Percentiles rank a stretch among this genome's conserved stretches.
phyloP scores from a whole-genome alignment of 23 tunicate genomes.

The Clavelina lepadiformis region DNA sequence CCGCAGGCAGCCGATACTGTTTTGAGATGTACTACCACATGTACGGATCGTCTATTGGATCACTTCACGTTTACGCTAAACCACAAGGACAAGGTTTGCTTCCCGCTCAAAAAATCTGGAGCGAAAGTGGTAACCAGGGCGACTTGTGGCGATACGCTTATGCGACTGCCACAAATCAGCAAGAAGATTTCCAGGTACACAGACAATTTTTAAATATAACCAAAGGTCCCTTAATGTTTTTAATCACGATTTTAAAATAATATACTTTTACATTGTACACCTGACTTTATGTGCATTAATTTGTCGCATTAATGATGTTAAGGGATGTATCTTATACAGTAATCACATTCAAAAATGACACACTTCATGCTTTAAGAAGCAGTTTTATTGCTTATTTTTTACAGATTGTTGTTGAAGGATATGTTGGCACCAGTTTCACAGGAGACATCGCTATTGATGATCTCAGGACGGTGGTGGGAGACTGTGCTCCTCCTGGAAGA shows the following conservation, averaged over 20 bases:
- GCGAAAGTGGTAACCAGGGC: slow-evolving; percentile 75
- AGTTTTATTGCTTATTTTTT: slow-evolving; percentile 3
- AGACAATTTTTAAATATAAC: too few species aligned
- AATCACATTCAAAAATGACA: neutral
- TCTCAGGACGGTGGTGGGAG: slow-evolving; percentile 43
- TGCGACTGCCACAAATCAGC: slow-evolving; percentile 26
- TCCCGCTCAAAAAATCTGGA: slow-evolving; percentile 42
- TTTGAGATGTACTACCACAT: slow-evolving; percentile 88
- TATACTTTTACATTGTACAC: too few species aligned
- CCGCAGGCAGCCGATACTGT: slow-evolving; percentile 75
- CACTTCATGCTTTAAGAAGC: neutral
- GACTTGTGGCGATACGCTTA: slow-evolving; percentile 74
- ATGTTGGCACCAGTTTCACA: slow-evolving; percentile 51
- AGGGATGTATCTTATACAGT: too few species aligned
- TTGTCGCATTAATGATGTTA: too few species aligned
- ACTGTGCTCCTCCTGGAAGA: slow-evolving; percentile 64
- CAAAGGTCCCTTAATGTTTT: too few species aligned
- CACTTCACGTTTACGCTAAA: slow-evolving; percentile 58
- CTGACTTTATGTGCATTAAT: too few species aligned
- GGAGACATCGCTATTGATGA: slow-evolving; percentile 94
- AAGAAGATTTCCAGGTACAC: slow-evolving; percentile 65
- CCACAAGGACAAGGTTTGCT: slow-evolving; percentile 25
- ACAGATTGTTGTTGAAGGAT: slow-evolving; percentile 78
- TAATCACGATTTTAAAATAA: too few species aligned
- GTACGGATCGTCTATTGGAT: slow-evolving; percentile 69